These are phyloP conservation scores for Panonychus citri DNA, from an alignment of 1,140 invertebrate species.

Conservation along the genomic window DNA sequence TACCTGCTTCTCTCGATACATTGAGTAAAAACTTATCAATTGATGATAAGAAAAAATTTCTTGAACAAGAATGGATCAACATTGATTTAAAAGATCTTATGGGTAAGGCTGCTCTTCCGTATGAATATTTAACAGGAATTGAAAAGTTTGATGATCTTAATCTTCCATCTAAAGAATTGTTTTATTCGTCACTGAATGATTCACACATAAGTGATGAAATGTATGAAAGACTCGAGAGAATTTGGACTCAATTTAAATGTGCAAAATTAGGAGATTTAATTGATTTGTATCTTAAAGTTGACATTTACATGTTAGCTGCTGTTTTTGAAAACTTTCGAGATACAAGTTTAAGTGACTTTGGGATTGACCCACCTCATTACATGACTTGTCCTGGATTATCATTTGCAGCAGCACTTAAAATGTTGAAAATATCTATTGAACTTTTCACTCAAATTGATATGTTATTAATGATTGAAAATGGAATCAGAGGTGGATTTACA, in stretches of 20 bases:
- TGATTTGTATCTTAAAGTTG: constrained; percentile 23
- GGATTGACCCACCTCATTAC: constrained; percentile 19
- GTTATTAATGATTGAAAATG: constrained; percentile 18
- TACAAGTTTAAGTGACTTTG: background rate
- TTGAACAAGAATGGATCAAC: too few species aligned
- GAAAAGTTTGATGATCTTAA: background rate
- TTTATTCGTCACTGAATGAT: background rate
- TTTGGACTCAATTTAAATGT: constrained; percentile 18
- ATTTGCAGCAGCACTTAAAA: constrained; percentile 11
- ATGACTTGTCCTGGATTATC: constrained; percentile 15
- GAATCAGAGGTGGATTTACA: background rate
- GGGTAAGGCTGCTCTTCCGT: too few species aligned
- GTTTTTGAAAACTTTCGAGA: constrained; percentile 24
- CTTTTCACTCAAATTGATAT: constrained; percentile 6
- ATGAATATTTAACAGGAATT: background rate
- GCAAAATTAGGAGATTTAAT: constrained; percentile 22
- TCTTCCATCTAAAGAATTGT: background rate
- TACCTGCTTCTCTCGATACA: too few species aligned
- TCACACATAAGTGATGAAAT: background rate
- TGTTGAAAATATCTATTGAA: constrained; percentile 10
- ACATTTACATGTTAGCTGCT: constrained; percentile 23
- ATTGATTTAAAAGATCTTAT: too few species aligned
- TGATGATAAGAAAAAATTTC: too few species aligned
- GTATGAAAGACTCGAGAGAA: background rate
- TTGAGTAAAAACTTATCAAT: too few species aligned